Evolutionary conservation across 2,797 vertebrate species (phyloP).

Genomic region (Threskiornis aethiopicus): DNA sequence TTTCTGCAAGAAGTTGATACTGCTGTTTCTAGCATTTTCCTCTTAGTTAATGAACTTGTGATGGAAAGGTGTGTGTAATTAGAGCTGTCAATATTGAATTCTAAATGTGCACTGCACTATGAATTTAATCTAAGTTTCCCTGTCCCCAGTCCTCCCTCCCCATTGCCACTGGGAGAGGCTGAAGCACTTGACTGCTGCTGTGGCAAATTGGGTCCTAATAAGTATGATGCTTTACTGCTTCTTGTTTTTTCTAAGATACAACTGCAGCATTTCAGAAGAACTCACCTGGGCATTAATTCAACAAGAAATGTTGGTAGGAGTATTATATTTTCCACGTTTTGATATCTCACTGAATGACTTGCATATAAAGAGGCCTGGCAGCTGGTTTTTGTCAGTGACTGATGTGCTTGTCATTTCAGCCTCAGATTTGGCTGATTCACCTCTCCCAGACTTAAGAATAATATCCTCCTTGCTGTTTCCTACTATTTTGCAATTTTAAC

Average conservation of each 20-base stretch:
- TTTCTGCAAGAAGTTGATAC: background rate
- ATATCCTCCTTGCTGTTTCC: background rate
- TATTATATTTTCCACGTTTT: slow-evolving; percentile 72
- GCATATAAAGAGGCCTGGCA: slow-evolving; percentile 69
- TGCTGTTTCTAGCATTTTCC: slow-evolving; percentile 58
- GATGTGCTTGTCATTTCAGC: slow-evolving; percentile 47
- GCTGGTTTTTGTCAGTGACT: slow-evolving; percentile 60
- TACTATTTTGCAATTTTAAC: background rate
- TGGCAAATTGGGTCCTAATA: slow-evolving; percentile 82
- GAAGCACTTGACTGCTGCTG: slow-evolving; percentile 77
- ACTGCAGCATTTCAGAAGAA: slow-evolving; percentile 71
- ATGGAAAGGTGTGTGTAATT: slow-evolving; percentile 71
- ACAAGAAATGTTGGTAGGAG: slow-evolving; percentile 64
- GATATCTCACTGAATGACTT: slow-evolving; percentile 69
- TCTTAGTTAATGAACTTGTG: slow-evolving; percentile 70
- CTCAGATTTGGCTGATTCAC: slow-evolving; percentile 16
- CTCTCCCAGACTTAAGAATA: slow-evolving; percentile 30
- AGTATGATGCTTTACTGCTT: slow-evolving; percentile 76
- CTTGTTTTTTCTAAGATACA: slow-evolving; percentile 76
- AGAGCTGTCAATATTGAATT: slow-evolving; percentile 75
- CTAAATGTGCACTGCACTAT: slow-evolving; percentile 58
- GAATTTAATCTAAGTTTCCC: slow-evolving; percentile 78
- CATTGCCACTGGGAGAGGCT: slow-evolving; percentile 71
- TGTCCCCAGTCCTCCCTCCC: slow-evolving; percentile 58
- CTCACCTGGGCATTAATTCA: slow-evolving; percentile 77